Percentiles rank a stretch among this genome's conserved stretches.
These are phyloP conservation scores for Calonectris borealis DNA, from an alignment of 2,113 vertebrate species.

Conservation along the genomic window DNA sequence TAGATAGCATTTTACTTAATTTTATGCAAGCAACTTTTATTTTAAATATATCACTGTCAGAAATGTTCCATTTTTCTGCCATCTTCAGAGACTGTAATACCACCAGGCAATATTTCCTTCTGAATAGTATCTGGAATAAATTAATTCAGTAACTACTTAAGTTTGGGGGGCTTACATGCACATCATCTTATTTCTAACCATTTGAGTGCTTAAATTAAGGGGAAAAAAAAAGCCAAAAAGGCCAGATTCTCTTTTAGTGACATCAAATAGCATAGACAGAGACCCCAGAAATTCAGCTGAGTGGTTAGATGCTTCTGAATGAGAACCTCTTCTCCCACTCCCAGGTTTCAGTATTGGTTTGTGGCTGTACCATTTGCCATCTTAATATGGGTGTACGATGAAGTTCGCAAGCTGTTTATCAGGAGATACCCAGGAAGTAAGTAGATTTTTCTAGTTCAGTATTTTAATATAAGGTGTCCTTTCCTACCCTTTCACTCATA, in stretches of 20 bases:
- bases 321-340: neutral
- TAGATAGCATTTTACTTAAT: neutral
- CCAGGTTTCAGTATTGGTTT: constrained; percentile 81
- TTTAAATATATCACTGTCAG: neutral
- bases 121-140: neutral
- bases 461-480: neutral
- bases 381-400: constrained; percentile 82
- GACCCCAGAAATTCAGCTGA: neutral
- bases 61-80: neutral
- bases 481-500: neutral
- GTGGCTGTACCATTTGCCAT: constrained; percentile 71
- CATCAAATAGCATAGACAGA: neutral
- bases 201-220: neutral
- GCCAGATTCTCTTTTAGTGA: neutral
- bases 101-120: neutral
- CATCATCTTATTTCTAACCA: neutral
- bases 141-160: neutral
- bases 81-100: neutral
- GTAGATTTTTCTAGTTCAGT: neutral
- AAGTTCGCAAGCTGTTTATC: constrained; percentile 79
- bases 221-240: too few relatives aligned
- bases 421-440: constrained; percentile 80
- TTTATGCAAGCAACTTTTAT: neutral
- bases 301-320: neutral
- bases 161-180: neutral